Evolutionary conservation across 2,113 vertebrate genomes (phyloP).

Genomic region (Amphiprion percula): DNA sequence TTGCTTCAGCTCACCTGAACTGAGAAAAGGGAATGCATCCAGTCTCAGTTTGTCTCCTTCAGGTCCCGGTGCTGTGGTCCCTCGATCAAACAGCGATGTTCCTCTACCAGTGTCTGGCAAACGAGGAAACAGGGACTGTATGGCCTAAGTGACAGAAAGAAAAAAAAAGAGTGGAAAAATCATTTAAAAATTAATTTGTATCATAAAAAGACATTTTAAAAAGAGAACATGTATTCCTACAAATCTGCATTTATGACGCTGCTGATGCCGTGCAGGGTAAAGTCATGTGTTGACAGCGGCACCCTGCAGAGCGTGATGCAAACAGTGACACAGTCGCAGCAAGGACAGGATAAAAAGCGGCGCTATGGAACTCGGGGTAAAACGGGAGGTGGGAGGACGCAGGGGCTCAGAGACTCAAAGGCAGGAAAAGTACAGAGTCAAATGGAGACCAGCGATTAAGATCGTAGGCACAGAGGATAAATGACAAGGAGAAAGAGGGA

Average conservation of each 20-base stretch:
- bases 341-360: constrained; percentile 79
- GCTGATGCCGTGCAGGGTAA: neutral
- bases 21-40: constrained; percentile 90
- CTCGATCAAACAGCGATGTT: constrained; percentile 86
- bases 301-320: constrained; percentile 68
- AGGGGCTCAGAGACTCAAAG: constrained; percentile 69
- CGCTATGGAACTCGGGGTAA: constrained; percentile 55
- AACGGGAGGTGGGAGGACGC: constrained; percentile 58
- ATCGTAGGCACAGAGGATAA: constrained; percentile 70
- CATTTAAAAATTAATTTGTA: constrained; percentile 15
- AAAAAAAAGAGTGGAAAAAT: constrained; percentile 3
- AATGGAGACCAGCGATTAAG: constrained; percentile 72
- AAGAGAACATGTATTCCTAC: constrained; percentile 12
- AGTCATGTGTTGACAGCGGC: constrained; percentile 57
- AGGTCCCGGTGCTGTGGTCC: constrained; percentile 78
- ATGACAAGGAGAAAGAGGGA: constrained; percentile 57
- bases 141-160: constrained; percentile 77
- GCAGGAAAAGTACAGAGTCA: constrained; percentile 74
- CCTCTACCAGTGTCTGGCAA: constrained; percentile 87
- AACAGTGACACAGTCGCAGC: constrained; percentile 66
- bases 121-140: constrained; percentile 92
- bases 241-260: constrained; percentile 11
- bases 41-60: constrained; percentile 91
- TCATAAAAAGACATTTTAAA: constrained; percentile 32
- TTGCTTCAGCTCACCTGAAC: constrained; percentile 85